Evolutionary conservation across 2,888 invertebrate species (phyloP).

Genomic region (Vanessa cardui): DNA sequence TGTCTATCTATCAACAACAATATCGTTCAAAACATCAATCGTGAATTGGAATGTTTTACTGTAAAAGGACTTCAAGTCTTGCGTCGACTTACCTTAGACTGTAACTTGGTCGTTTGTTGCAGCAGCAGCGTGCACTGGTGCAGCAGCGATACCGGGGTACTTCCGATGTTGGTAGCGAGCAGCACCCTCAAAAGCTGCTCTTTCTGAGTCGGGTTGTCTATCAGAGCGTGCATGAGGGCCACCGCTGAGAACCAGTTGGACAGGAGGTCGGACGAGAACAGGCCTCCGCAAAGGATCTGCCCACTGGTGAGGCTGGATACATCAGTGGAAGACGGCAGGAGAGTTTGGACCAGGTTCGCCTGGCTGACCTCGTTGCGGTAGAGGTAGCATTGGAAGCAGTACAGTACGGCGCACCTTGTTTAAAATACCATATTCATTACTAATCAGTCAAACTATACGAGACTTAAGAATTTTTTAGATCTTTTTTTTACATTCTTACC

Average conservation of each 20-base stretch:
- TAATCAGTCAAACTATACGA: too few species aligned
- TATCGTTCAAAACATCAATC: too few species aligned
- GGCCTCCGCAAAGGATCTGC: slow-evolving; percentile 95
- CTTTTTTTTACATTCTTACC: slow-evolving; percentile 51
- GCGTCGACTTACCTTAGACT: slow-evolving; percentile 83
- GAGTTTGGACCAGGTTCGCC: slow-evolving; percentile 93
- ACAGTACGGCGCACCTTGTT: slow-evolving; percentile 94
- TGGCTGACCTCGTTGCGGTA: slow-evolving; percentile 96
- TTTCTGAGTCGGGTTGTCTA: slow-evolving; percentile 92
- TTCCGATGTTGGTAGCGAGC: slow-evolving; percentile 91
- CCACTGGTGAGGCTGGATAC: slow-evolving; percentile 89
- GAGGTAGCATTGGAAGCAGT: slow-evolving; percentile 98
- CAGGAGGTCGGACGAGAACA: slow-evolving; percentile 93
- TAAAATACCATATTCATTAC: not conserved
- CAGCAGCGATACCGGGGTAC: slow-evolving; percentile 93
- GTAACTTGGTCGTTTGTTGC: slow-evolving; percentile 91
- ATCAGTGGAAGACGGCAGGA: slow-evolving; percentile 93
- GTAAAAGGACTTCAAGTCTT: too few species aligned
- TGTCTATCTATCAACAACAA: too few species aligned
- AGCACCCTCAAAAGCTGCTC: slow-evolving; percentile 96
- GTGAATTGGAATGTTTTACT: too few species aligned
- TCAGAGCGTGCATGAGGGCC: slow-evolving; percentile 93
- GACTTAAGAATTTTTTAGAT: too few species aligned
- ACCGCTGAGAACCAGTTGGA: slow-evolving; percentile 98
- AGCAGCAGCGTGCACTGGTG: slow-evolving; percentile 93